Evolutionary conservation across 1,140 invertebrate genomes (phyloP).

Genomic region (Cecropterus lyciades): DNA sequence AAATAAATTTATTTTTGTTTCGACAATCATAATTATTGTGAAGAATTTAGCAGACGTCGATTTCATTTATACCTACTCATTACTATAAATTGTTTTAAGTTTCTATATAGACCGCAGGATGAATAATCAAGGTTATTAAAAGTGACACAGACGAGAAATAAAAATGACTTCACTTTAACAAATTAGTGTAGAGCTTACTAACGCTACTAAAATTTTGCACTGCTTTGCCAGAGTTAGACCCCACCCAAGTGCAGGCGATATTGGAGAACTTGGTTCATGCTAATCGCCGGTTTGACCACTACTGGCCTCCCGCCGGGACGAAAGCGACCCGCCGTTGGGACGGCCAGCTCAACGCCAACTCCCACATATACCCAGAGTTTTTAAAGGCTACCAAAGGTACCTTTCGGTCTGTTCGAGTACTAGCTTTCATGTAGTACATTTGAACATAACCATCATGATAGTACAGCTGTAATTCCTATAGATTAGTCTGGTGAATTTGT

Average conservation of each 20-base stretch:
- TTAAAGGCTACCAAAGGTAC: constrained; percentile 76
- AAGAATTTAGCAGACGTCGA: too few species aligned
- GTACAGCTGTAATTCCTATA: constrained; percentile 14
- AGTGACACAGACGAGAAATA: not conserved
- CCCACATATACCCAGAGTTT: constrained; percentile 66
- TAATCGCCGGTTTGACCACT: constrained; percentile 65
- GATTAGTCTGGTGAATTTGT: constrained; percentile 19
- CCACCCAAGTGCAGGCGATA: constrained; percentile 73
- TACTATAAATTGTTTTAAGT: too few species aligned
- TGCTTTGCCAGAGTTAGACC: constrained; percentile 76
- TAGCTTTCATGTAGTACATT: constrained; percentile 37
- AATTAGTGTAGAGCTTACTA: constrained; percentile 57
- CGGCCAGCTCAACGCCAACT: constrained; percentile 64
- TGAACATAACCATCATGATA: constrained; percentile 24
- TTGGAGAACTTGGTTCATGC: constrained; percentile 67
- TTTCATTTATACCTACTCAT: too few species aligned
- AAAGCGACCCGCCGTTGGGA: constrained; percentile 60
- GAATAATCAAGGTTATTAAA: constrained; percentile 1
- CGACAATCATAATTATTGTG: too few species aligned
- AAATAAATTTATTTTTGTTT: too few species aligned
- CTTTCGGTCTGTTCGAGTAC: constrained; percentile 39
- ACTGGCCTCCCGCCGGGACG: constrained; percentile 65
- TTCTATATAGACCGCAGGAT: too few species aligned
- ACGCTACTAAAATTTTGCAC: constrained; percentile 53
- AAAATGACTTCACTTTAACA: constrained; percentile 11